Evolutionary conservation across 1,140 invertebrate genomes (phyloP).

Genomic region (Hirudo medicinalis): DNA sequence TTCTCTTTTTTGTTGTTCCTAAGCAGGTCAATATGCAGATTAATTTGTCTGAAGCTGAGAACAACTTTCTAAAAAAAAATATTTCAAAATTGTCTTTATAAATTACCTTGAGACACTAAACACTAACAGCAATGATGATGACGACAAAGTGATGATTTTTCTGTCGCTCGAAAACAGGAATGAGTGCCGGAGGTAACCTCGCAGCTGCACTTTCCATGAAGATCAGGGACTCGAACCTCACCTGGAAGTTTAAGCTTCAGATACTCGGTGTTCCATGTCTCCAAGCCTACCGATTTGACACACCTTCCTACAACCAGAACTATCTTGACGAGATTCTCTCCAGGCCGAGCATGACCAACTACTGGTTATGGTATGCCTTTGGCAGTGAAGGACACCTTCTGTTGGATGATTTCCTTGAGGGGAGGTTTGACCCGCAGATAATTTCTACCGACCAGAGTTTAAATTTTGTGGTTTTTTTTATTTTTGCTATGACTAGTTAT

Average conservation of each 20-base stretch:
- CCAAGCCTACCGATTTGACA: slow-evolving; percentile 22
- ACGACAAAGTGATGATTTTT: background rate
- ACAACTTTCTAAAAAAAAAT: too few relatives aligned
- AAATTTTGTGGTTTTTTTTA: background rate
- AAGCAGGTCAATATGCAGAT: too few relatives aligned
- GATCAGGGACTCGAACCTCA: slow-evolving; percentile 15
- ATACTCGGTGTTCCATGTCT: slow-evolving; percentile 20
- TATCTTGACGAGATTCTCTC: slow-evolving; percentile 19
- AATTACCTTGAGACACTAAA: too few relatives aligned
- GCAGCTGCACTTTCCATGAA: slow-evolving; percentile 21
- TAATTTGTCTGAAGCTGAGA: too few relatives aligned
- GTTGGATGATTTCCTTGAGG: background rate
- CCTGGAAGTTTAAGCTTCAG: slow-evolving; percentile 10
- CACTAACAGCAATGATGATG: too few relatives aligned
- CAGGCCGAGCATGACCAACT: slow-evolving; percentile 13
- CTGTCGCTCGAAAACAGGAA: slow-evolving; percentile 4
- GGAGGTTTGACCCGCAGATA: background rate
- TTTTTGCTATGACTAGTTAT: background rate
- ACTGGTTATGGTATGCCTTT: slow-evolving; percentile 23
- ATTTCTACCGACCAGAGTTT: too few relatives aligned
- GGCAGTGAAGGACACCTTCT: slow-evolving; percentile 1
- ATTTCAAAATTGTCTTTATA: too few relatives aligned
- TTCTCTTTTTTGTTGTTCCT: too few relatives aligned
- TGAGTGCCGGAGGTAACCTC: slow-evolving; percentile 20
- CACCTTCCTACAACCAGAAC: slow-evolving; percentile 30